Conservation (phyloP, 2,797 vertebrate species). For the Lacerta agilis region DNA sequence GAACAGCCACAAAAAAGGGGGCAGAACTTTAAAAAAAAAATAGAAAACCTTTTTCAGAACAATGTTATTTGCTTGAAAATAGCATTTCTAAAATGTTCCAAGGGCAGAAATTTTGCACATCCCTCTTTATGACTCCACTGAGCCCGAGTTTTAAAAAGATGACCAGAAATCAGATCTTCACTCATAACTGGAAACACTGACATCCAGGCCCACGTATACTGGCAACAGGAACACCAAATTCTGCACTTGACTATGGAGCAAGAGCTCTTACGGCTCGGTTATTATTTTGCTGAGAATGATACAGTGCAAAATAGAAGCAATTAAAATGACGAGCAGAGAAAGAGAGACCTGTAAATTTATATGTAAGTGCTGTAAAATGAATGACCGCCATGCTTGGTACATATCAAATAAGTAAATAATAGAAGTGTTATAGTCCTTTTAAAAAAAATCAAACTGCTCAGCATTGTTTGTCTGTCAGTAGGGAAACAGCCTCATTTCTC, state of each 20-base stretch:
- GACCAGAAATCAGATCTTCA: constrained; percentile 8
- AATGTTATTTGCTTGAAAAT: neutral
- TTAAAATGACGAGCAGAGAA: neutral
- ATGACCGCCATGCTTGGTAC: neutral
- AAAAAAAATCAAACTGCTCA: neutral
- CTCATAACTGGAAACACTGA: neutral
- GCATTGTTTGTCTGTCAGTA: neutral
- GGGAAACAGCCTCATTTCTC: neutral
- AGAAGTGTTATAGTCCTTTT: neutral
- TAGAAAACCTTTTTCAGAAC: neutral
- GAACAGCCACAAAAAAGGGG: neutral
- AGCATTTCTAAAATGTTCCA: neutral
- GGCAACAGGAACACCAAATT: constrained; percentile 4
- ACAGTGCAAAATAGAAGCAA: constrained; percentile 1
- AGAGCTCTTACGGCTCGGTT: constrained; percentile 29
- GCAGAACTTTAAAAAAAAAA: neutral
- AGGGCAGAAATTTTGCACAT: neutral
- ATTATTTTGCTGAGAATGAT: constrained; percentile 17
- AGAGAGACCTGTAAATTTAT: constrained; percentile 6
- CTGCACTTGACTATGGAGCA: constrained; percentile 15
- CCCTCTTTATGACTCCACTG: neutral
- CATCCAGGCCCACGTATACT: neutral
- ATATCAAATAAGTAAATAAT: neutral
- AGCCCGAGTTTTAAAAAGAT: neutral
- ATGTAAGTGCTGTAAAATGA: neutral